Conservation (phyloP, 2,113 vertebrate species). For the Anhinga rufa region DNA sequence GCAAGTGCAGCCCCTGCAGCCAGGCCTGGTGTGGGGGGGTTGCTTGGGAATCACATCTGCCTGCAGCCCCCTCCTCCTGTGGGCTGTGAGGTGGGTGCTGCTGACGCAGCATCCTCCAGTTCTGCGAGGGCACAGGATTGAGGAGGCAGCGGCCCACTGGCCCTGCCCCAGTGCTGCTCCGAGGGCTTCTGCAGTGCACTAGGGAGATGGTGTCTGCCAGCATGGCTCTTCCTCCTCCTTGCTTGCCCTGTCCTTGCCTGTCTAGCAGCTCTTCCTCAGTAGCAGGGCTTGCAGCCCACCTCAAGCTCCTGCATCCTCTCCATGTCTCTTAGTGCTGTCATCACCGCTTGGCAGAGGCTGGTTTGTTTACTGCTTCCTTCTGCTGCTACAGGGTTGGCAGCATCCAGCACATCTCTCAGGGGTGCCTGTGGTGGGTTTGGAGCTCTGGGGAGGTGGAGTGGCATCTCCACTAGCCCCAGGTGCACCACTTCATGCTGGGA, state of each 20-base stretch:
- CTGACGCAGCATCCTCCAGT: fast-evolving
- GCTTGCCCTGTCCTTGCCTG: fast-evolving
- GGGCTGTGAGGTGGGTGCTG: background rate
- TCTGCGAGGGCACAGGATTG: fast-evolving
- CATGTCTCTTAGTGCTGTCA: background rate
- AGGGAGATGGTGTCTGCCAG: background rate
- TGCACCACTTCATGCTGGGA: fast-evolving
- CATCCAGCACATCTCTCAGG: fast-evolving
- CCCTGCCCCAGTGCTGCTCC: background rate
- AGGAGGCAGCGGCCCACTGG: background rate
- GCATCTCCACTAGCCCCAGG: fast-evolving
- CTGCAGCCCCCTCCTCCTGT: background rate
- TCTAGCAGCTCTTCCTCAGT: background rate
- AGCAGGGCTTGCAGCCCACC: background rate
- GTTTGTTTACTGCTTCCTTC: background rate
- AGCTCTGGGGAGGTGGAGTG: background rate
- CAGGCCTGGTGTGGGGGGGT: background rate
- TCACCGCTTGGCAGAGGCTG: background rate
- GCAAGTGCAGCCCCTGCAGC: background rate
- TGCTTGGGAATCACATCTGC: background rate
- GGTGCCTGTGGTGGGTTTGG: background rate
- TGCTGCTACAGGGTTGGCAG: background rate
- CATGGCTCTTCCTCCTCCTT: background rate
- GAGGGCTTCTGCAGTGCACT: background rate
- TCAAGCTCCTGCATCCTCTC: background rate